Percentiles rank a stretch among this genome's conserved stretches.
Evolutionary conservation across 2,113 vertebrate genomes (phyloP).

Genomic region (Clarias macrocephalus): DNA sequence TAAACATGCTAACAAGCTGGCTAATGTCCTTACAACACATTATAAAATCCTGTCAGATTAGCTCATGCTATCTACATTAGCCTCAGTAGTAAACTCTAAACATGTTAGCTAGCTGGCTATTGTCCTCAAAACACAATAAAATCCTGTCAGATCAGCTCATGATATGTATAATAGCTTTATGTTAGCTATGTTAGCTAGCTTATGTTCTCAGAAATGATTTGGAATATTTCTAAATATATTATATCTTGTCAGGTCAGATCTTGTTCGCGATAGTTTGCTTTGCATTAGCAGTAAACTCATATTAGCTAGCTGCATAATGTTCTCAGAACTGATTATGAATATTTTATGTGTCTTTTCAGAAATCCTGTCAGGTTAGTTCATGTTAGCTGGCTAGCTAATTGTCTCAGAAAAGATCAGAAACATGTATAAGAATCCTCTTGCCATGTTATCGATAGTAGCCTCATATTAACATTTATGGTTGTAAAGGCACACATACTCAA

Average conservation of each 20-base stretch:
- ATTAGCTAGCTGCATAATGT: neutral
- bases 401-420: neutral
- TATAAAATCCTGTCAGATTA: neutral
- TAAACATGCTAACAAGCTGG: neutral
- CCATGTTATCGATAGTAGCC: neutral
- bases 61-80: neutral
- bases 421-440: neutral
- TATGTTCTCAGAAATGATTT: too few relatives aligned
- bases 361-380: neutral
- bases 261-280: neutral
- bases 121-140: neutral
- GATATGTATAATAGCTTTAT: too few relatives aligned
- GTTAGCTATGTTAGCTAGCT: too few relatives aligned
- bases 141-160: too few relatives aligned
- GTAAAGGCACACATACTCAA: neutral
- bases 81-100: neutral
- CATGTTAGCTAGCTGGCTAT: neutral
- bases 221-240: too few relatives aligned
- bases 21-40: neutral
- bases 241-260: neutral
- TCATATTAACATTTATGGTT: neutral
- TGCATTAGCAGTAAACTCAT: neutral
- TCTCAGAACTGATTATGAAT: neutral
- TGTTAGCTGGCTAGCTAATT: neutral
- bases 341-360: neutral